Base-by-base conservation (phyloP, 2,797 vertebrate genomes). In the Danio choprae region DNA sequence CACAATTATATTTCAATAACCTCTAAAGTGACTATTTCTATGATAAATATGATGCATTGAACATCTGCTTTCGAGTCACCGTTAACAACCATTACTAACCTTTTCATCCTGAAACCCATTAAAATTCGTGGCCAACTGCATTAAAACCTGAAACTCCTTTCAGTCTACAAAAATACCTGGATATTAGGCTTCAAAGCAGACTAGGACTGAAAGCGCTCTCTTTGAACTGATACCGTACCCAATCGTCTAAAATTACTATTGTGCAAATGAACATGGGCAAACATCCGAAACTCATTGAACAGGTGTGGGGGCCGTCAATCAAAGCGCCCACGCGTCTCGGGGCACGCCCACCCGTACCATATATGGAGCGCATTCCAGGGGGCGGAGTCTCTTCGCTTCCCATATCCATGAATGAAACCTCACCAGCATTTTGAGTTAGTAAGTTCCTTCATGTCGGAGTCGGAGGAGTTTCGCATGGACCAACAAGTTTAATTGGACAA, bases 381-480 rank as follows among this genome's bases (percentile, higher is more conserved):
- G 90, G 91, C 86, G 92, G 92, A 43, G 87, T 80, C 48, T 53
- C 79, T 11, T 84, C 87, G 88, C 91, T 89, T 85, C 90, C 90
- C 89, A 89, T 90, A 90, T 91, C 93, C 88, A 86, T 94, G 86
- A 94, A 93, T 93, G 94, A 86, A 88, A 41, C 76, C 59, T 36
- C 46, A 13, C 60, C 82, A 74, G 3, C 46, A 36, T 59, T 63
- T 13, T 51, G 13, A 51, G 48, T 51, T 59, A 75, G 68, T 59
- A 38, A 79, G 64, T 51, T 80, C 41, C 62, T 80, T 71, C 43
- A 48, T 70, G 48, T n/a, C 56, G 77, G 71, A 78, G 75, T 59
- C 43, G 38, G 56, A 40, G 71, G 56, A 70, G 51, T 64, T 22
- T 29, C 63, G 40, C 60, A 67, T 63, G 69, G 64, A 74, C 51